Base-by-base conservation (phyloP, 2,797 vertebrate genomes). In the Chelmon rostratus region DNA sequence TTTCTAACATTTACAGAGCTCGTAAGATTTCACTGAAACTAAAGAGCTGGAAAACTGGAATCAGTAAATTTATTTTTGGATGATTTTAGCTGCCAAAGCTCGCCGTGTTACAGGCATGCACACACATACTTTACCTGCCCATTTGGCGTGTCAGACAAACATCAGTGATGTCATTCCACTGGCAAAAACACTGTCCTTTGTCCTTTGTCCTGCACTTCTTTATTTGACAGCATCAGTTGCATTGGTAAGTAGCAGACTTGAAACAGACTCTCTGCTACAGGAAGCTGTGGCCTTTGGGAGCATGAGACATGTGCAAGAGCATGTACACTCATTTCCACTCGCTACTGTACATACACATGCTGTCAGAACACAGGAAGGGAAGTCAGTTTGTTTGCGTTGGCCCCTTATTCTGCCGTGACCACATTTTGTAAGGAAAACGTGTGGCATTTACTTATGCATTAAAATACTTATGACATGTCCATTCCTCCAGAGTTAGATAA, bases 331-430 rank as follows among this genome's bases (percentile, higher is more conserved):
- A 11, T 72, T 79, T 89, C 46, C 63, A 73, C 64, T 74, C n/a
- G 18, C 68, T 78, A 64, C 78, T 83, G 73, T 80, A 80, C 70
- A 65, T 18, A 58, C 64, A 81, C 72, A 58, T 8, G 25, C 59
- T 70, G 59, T 74, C 37, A 70, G 58, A 78, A 76, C 68, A 86
- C 78, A 73, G 64, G 69, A 87, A 76, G 61, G 81, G 73, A 90
- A 86, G 65, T 73, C 1, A 16, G 31, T 80, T 72, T 91, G 79
- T 86, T 93, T 92, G 53, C 72, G 35, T 91, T 90, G 83, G 88
- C 87, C 57, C 52, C 66, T 68, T 54, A 69, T 71, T 88, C 46
- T 58, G 37, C 57, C 50, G 53, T 84, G 67, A 88, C 33, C 42
- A 83, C 70, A 85, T 67, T 52, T 66, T 81, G 68, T 59, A 66